Base-by-base conservation (phyloP, 2,113 vertebrate species). In the Fregetta grallaria region DNA sequence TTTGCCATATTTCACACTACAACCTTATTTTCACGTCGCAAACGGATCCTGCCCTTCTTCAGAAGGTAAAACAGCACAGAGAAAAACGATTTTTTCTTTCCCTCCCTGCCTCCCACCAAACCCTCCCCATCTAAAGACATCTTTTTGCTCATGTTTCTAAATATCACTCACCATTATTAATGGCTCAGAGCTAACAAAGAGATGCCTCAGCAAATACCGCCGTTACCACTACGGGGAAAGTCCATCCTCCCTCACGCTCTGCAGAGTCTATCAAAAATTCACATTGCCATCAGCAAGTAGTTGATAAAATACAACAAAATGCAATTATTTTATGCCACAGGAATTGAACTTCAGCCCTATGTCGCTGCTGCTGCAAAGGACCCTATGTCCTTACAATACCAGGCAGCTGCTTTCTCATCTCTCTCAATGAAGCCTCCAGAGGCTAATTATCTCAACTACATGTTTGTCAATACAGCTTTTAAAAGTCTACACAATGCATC, bases 391-490 rank as follows among this genome's bases (percentile, higher is more conserved):
- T 67, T 62, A 47, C 26, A 75, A 7, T 32, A 66, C 16, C 8
- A 49, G 53, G 42, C 13, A 53, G 67, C 50, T 83, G 40, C 58
- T 90, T 70, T 40, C 77, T 61, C 16, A 0, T 9, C 6, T 65
- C 83, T 67, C 90, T 50, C 77, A 71, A 11, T 7, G 42, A 95
- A 81, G 56, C 74, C 92, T 90, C 88, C 21, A 63, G 87, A 44
- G 80, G 53, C 34, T 92, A 86, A 96, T 94, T 92, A 95, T 72
- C 81, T 93, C 53, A 4, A 59, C 66, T n/a, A 47, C 27, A 18
- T 25, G 71, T 82, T 96, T 96, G 73, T 85, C 96, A 91, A 80
- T 32, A 72, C 63, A 94, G 90, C 74, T 96, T 95, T 86, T 96
- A 91, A 44, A 95, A 88, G 71, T 53, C 90, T 66, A 29, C 56